Conservation (phyloP, 2,888 invertebrate species). For the Pseudococcus jackbeardsleyi region DNA sequence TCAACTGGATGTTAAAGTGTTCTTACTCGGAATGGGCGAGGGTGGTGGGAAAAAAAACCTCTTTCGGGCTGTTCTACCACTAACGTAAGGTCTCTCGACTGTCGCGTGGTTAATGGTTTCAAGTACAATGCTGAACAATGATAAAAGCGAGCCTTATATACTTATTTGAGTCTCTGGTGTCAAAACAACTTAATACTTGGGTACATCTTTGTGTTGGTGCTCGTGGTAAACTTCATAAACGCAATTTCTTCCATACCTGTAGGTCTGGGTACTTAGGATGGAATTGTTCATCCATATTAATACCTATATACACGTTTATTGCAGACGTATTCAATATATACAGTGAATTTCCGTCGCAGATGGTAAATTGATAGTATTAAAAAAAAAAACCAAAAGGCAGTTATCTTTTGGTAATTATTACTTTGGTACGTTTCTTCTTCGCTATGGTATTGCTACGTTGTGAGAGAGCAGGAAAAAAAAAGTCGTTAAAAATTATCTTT, state of each 20-base stretch:
- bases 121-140: background rate
- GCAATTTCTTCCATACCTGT: background rate
- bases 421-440: slow-evolving; percentile 14
- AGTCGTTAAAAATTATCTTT: slow-evolving; percentile 42
- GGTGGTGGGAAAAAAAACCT: background rate
- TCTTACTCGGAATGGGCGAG: background rate
- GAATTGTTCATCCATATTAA: slow-evolving; percentile 56
- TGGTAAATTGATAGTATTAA: slow-evolving; percentile 54
- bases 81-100: slow-evolving; percentile 15
- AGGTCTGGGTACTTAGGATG: background rate
- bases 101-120: slow-evolving; percentile 43
- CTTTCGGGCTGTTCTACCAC: slow-evolving; percentile 14
- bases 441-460: background rate
- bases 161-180: slow-evolving; percentile 36
- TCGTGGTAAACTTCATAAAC: slow-evolving; percentile 13
- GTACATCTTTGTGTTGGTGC: background rate
- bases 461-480: slow-evolving; percentile 21
- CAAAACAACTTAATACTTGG: slow-evolving; percentile 29
- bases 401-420: slow-evolving; percentile 46
- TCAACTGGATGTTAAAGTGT: slow-evolving; percentile 4
- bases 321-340: slow-evolving; percentile 6
- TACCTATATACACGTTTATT: background rate
- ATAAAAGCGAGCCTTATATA: slow-evolving; percentile 19
- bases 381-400: slow-evolving; percentile 38
- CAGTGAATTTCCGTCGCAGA: slow-evolving; percentile 52